Base-by-base conservation (phyloP, 2,888 invertebrate species). In the Orchesella flavescens region DNA sequence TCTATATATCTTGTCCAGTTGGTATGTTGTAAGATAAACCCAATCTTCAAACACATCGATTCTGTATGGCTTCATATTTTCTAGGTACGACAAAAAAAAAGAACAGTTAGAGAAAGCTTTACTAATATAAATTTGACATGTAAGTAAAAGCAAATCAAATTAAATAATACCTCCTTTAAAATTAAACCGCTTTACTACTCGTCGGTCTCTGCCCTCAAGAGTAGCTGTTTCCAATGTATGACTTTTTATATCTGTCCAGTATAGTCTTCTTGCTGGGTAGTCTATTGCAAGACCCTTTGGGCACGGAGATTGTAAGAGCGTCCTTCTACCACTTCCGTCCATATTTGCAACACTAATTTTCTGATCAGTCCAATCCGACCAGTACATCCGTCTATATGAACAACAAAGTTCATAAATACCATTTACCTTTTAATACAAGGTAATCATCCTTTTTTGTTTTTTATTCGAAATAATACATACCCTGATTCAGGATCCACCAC, bases 161-260 rank as follows among this genome's bases (percentile, higher is more conserved):
- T 34, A 74, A 10, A 23, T 44, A 21, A 23, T 46, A 65, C 73
- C 91, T 86, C 91, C 91, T 57, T 91, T 90, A 87, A 94, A n/a
- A n/a, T n/a, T n/a, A n/a, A n/a, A 93, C 59, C 91, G 90, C 73
- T 91, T 91, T 0, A 94, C 92, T 2, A 93, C 89, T 81, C 92
- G 92, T 57, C 95, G 91, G 88, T 93, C 94, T 74, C 91, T 91
- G 84, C 96, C 96, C 89, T 94, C 94, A 21, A 94, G 90, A 17
- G 92, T 91, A 72, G 93, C 92, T 59, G 93, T 93, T 90, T 95
- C 94, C 80, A 96, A 92, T 21, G 93, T 92, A 87, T 93, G 92
- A 87, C 93, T 92, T 90, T 95, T 95, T n/a, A 93, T 93, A 91
- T 97, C 97, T 13, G 94, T 93, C 94, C 95, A 95, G 91, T 96